Base-by-base conservation (phyloP, 2,888 invertebrate genomes). In the Chorisops tibialis region DNA sequence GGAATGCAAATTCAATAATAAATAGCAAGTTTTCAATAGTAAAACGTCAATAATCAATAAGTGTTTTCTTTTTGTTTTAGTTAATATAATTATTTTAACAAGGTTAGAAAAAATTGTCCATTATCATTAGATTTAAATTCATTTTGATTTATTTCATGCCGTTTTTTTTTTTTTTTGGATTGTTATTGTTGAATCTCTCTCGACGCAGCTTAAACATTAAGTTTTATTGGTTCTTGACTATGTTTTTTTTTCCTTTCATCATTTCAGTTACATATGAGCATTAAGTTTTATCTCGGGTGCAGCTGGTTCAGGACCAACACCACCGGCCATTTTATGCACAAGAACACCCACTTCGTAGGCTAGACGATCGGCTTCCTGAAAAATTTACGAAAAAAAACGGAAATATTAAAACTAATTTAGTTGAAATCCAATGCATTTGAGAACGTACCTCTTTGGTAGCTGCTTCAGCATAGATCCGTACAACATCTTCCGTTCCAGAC, bases 401-500 rank as follows among this genome's bases (percentile, higher is more conserved):
- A 5, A n/a, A n/a, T n/a, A n/a, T n/a, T n/a, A 30, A 30, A 30
- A 21, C 7, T 37, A 59, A 16, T 35, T n/a, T 45, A 11, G 6
- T 19, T n/a, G 3, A 30, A 30, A 30, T 7, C n/a, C n/a, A 9
- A 30, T 30, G 30, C 30, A 9, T 22, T 24, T 41, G 45, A 48
- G 39, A 65, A 87, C 85, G 52, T 67, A 87, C 86, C 72, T 82
- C 80, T 71, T 85, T 82, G 4, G 89, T 88, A 21, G 87, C 85
- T 2, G 95, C 94, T 79, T 99, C 99, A 0, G 96, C 95, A 78
- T 98, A 99, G 0, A 99, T 90, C 65, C 99, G 82, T 2, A 99
- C 91, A 11, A 97, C 83, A 76, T 99, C 96, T 79, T 99, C 99
- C 0, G 99, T 99, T 7, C 99, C 99, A 0, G 98, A 98, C 0